These are phyloP conservation scores for Procambarus virginalis DNA, from an alignment of 1,140 invertebrate genomes.

Conservation along the genomic window DNA sequence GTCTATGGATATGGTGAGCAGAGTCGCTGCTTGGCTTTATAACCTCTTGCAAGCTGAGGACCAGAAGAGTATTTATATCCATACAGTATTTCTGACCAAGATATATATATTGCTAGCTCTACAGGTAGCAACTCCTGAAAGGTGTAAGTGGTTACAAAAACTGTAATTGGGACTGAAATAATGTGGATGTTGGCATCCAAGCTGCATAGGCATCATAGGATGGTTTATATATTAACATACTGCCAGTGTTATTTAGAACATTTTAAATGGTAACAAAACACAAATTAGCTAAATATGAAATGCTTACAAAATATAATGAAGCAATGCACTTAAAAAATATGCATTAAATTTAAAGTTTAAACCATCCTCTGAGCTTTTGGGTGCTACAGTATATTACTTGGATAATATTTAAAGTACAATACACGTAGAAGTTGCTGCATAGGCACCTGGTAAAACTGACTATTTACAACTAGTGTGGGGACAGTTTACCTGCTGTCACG, in stretches of 20 bases:
- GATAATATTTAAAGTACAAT: background rate
- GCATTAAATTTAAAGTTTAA: background rate
- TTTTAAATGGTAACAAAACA: background rate
- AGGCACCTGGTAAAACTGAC: background rate
- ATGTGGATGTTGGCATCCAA: background rate
- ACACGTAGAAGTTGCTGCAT: background rate
- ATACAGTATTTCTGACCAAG: background rate
- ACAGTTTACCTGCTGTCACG: conserved; percentile 36
- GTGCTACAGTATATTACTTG: background rate
- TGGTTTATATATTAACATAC: background rate
- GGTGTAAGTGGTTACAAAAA: background rate
- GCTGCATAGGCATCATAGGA: background rate
- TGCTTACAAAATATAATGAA: too few relatives aligned
- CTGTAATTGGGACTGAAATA: background rate
- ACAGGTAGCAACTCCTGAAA: background rate
- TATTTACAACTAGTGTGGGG: background rate
- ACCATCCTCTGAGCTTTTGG: background rate
- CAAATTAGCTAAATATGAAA: background rate
- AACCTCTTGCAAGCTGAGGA: background rate
- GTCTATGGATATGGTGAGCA: background rate
- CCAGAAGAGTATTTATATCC: background rate
- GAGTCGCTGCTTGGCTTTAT: background rate
- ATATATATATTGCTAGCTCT: background rate
- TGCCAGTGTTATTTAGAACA: background rate
- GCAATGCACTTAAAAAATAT: background rate